Conservation (phyloP, 1,140 invertebrate genomes). For the Reticulitermes speratus region DNA sequence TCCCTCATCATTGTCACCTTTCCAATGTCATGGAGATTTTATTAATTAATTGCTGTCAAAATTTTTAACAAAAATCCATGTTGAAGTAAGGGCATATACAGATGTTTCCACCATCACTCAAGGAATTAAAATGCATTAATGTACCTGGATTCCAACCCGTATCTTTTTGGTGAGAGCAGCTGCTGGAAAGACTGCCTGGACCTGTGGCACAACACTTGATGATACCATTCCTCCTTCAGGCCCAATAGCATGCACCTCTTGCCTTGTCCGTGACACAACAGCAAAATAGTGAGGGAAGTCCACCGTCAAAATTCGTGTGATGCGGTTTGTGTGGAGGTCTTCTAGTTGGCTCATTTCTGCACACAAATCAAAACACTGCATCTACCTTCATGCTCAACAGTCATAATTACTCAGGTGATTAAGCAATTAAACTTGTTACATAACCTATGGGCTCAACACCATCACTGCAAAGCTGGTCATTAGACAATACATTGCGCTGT, state of each 20-base stretch:
- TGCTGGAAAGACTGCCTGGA: conserved; percentile 93
- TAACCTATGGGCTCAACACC: too few relatives aligned
- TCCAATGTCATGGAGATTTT: too few relatives aligned
- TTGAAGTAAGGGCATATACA: too few relatives aligned
- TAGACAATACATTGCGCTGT: too few relatives aligned
- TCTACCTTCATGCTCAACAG: neutral
- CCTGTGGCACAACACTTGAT: conserved; percentile 91
- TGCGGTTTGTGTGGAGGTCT: conserved; percentile 81
- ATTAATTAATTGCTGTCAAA: too few relatives aligned
- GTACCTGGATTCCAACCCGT: conserved; percentile 90
- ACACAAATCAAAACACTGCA: conserved; percentile 34
- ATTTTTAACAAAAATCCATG: too few relatives aligned
- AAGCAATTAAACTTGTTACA: neutral
- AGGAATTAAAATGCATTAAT: neutral
- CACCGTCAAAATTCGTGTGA: conserved; percentile 89
- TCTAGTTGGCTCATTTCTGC: conserved; percentile 77
- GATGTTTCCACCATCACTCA: neutral
- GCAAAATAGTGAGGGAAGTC: conserved; percentile 98
- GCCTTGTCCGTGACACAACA: conserved; percentile 85
- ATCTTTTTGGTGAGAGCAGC: conserved; percentile 94
- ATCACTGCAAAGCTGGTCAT: too few relatives aligned
- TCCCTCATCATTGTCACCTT: too few relatives aligned
- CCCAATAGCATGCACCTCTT: conserved; percentile 92
- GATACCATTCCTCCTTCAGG: conserved; percentile 94
- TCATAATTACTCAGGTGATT: conserved; percentile 25